Percentiles rank a stretch among this genome's conserved stretches.
These are phyloP conservation scores for Corythoichthys haematopterus DNA, from an alignment of 2,113 vertebrate genomes.

Conservation along the genomic window DNA sequence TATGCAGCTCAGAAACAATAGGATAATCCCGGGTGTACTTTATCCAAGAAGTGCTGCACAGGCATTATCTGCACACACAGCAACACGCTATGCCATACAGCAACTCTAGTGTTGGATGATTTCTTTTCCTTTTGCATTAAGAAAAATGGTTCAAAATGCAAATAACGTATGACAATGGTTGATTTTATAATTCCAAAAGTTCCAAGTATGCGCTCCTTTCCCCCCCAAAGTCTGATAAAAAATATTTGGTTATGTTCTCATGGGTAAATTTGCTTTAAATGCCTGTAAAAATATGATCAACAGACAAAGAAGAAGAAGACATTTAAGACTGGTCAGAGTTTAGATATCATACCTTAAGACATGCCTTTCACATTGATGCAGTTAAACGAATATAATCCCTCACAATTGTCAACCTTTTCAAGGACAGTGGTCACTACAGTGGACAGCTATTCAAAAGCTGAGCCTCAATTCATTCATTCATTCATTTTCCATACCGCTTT, in stretches of 20 bases:
- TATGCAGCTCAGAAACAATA: constrained; percentile 63
- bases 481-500: too few relatives aligned
- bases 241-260: constrained; percentile 36
- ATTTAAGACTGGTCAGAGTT: neutral
- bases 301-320: neutral
- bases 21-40: constrained; percentile 67
- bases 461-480: too few relatives aligned
- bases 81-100: constrained; percentile 17
- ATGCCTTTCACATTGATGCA: neutral
- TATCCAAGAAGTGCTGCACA: constrained; percentile 66
- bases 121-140: constrained; percentile 16
- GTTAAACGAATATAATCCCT: neutral
- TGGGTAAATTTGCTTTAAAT: neutral
- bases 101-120: neutral
- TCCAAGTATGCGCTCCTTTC: constrained; percentile 31
- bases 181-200: constrained; percentile 16
- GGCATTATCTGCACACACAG: constrained; percentile 39
- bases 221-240: constrained; percentile 41
- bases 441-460: too few relatives aligned
- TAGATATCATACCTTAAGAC: neutral
- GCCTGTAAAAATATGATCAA: neutral
- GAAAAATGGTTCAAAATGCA: constrained; percentile 18
- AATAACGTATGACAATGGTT: constrained; percentile 15
- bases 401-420: too few relatives aligned
- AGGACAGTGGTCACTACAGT: too few relatives aligned